Evolutionary conservation across 1,140 invertebrate genomes (phyloP).

Genomic region (Stegodyphus dumicola): DNA sequence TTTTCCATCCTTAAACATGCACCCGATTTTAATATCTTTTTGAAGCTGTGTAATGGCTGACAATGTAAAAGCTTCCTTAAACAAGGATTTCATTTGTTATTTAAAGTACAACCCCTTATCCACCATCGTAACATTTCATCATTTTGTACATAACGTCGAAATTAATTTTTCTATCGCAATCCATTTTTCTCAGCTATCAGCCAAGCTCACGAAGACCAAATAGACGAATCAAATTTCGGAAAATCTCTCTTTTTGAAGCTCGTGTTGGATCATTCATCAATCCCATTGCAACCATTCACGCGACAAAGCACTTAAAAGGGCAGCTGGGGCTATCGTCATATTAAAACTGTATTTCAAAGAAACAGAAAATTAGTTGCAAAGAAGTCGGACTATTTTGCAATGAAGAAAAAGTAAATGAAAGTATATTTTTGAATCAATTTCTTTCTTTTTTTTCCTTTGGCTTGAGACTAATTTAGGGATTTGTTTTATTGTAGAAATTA

Average conservation of each 20-base stretch:
- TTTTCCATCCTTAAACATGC: too few relatives aligned
- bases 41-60: too few relatives aligned
- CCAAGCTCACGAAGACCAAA: conserved; percentile 14
- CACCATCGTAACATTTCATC: conserved; percentile 13
- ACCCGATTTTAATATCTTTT: too few relatives aligned
- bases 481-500: too few relatives aligned
- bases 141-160: conserved; percentile 12
- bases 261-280: conserved; percentile 38
- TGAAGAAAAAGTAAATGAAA: too few relatives aligned
- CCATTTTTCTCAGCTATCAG: conserved; percentile 19
- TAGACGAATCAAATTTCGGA: conserved; percentile 46
- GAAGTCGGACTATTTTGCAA: too few relatives aligned
- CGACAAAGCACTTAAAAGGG: conserved; percentile 33
- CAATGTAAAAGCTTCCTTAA: neutral
- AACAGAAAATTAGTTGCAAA: too few relatives aligned
- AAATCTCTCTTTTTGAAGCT: conserved; percentile 46
- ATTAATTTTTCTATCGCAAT: conserved; percentile 22
- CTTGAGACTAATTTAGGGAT: too few relatives aligned
- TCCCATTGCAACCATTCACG: conserved; percentile 36
- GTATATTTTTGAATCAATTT: too few relatives aligned
- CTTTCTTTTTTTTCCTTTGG: too few relatives aligned
- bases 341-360: neutral
- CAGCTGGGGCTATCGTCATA: conserved; percentile 7
- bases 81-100: neutral
- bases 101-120: conserved; percentile 11